Percentiles rank a stretch among this genome's conserved stretches.
Evolutionary conservation across 2,888 invertebrate genomes (phyloP).

Genomic region (Lasioglossum marginatum): DNA sequence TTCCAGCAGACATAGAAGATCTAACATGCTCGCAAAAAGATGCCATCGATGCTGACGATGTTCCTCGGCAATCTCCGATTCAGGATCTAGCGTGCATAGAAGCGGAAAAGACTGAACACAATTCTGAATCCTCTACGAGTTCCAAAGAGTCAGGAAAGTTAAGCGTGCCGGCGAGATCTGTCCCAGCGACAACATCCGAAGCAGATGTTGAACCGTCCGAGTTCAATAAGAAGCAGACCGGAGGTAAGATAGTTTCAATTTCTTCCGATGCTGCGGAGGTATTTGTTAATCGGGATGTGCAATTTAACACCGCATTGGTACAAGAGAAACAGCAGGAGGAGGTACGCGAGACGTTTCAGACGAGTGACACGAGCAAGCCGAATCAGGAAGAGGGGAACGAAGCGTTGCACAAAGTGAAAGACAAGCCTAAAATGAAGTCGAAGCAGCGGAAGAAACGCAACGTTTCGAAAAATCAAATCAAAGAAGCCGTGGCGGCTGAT

Average conservation of each 20-base stretch:
- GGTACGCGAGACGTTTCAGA: neutral
- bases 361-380: neutral
- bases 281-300: neutral
- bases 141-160: neutral
- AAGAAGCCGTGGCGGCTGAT: constrained; percentile 52
- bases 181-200: neutral
- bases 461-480: constrained; percentile 63
- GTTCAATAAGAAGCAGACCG: neutral
- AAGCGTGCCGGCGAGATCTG: constrained; percentile 39
- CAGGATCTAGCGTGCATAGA: neutral
- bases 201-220: neutral
- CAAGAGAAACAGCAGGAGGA: constrained; percentile 21
- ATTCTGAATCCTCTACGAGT: neutral
- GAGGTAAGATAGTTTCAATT: neutral
- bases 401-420: constrained; percentile 68
- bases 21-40: neutral
- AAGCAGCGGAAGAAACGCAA: constrained; percentile 57
- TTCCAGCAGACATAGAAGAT: neutral
- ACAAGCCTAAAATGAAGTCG: constrained; percentile 68
- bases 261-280: neutral
- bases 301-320: constrained; percentile 5
- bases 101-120: neutral
- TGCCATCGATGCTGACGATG: neutral
- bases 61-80: neutral
- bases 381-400: neutral